Percentiles rank a stretch among this genome's conserved stretches.
Evolutionary conservation across 2,797 vertebrate species (phyloP).

Genomic region (Spheniscus humboldti): DNA sequence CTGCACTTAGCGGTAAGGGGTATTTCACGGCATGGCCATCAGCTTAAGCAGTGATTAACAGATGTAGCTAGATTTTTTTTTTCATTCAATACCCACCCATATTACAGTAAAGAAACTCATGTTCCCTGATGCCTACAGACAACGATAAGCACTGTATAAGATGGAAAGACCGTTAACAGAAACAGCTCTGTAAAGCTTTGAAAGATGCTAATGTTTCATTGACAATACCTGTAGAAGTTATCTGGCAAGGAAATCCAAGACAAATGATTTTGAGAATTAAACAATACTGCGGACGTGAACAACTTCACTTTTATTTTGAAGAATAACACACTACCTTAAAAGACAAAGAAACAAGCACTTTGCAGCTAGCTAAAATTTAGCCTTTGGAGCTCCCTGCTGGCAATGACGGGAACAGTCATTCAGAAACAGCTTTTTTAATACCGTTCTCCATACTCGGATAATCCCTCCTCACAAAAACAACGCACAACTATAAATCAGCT

Average conservation of each 20-base stretch:
- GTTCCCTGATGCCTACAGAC: not conserved
- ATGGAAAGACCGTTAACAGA: not conserved
- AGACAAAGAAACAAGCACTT: not conserved
- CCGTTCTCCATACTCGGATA: not conserved
- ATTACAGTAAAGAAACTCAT: not conserved
- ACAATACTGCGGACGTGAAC: not conserved
- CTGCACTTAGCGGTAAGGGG: not conserved
- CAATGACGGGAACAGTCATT: not conserved
- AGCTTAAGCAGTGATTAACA: not conserved
- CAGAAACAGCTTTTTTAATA: not conserved
- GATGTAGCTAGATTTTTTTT: not conserved
- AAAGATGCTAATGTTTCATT: not conserved
- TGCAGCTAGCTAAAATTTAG: not conserved
- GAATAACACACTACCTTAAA: not conserved
- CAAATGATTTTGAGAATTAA: not conserved
- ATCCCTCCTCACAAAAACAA: not conserved
- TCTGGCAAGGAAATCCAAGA: not conserved
- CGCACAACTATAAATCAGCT: not conserved
- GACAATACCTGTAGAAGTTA: not conserved
- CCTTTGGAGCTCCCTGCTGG: conserved; percentile 56
- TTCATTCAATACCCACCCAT: not conserved
- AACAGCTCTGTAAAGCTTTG: not conserved
- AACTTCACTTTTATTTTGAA: not conserved
- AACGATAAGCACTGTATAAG: not conserved
- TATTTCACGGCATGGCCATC: not conserved